Percentiles rank a stretch among this genome's conserved stretches.
Conservation (phyloP, 1,140 invertebrate genomes). For the Steinernema khuongi region DNA sequence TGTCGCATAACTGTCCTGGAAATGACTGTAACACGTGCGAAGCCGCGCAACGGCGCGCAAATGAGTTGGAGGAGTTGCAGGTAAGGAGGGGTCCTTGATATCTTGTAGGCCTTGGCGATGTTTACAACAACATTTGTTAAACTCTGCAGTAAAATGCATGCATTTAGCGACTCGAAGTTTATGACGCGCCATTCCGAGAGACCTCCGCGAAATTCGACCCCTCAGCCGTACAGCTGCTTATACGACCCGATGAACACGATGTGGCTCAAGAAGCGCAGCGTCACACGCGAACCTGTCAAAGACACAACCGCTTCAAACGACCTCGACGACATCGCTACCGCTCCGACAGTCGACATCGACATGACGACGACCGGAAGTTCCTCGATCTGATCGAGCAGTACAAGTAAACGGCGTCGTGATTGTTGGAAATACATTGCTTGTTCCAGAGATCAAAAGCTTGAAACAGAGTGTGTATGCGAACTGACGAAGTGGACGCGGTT, state of each 20-base stretch:
- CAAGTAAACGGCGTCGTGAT: background rate
- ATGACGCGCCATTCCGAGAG: background rate
- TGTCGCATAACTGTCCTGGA: background rate
- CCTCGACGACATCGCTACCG: background rate
- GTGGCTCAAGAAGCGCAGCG: background rate
- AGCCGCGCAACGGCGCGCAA: background rate
- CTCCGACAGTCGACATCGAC: background rate
- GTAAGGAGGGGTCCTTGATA: background rate
- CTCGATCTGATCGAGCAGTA: background rate
- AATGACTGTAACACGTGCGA: background rate
- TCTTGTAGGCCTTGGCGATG: too few species aligned
- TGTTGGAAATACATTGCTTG: background rate
- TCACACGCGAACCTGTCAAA: background rate
- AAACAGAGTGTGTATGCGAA: slow-evolving; percentile 1
- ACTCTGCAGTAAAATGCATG: too few species aligned
- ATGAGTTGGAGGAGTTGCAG: background rate
- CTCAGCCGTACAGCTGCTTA: background rate
- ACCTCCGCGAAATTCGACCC: background rate
- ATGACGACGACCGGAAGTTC: background rate
- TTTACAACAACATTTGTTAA: too few species aligned
- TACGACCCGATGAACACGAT: slow-evolving; percentile 1
- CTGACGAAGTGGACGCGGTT: background rate
- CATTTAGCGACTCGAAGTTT: background rate
- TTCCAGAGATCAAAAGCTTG: background rate
- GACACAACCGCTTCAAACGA: background rate